These are phyloP conservation scores for Pelobates fuscus DNA, from an alignment of 2,113 vertebrate genomes.

Conservation along the genomic window DNA sequence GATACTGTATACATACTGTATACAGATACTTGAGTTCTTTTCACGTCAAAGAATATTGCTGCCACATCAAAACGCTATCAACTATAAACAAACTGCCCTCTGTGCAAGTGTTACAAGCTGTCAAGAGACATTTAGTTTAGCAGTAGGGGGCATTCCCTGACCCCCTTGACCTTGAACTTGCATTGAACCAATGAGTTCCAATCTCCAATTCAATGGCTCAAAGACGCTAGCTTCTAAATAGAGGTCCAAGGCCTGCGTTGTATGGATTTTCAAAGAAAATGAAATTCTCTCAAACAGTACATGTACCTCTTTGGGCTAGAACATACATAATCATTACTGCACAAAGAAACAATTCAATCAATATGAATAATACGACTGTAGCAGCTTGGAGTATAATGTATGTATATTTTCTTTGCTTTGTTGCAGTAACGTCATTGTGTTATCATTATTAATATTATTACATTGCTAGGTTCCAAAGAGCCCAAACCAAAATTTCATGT, in stretches of 20 bases:
- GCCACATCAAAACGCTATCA: conserved; percentile 1
- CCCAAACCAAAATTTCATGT: too few relatives aligned
- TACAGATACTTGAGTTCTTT: not conserved
- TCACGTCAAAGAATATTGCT: not conserved
- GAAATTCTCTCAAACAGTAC: too few relatives aligned
- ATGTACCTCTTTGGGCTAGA: too few relatives aligned
- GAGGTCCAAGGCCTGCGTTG: not conserved
- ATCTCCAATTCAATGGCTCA: not conserved
- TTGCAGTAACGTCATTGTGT: too few relatives aligned
- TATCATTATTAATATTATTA: too few relatives aligned
- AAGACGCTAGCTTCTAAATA: not conserved
- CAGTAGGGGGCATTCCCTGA: not conserved
- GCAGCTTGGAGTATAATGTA: too few relatives aligned
- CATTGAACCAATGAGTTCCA: not conserved
- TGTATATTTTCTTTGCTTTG: too few relatives aligned
- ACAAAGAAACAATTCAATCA: too few relatives aligned
- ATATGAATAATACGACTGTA: too few relatives aligned
- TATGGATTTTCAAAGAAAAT: not conserved
- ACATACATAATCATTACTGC: too few relatives aligned
- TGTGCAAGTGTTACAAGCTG: conserved; percentile 5
- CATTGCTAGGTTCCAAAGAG: too few relatives aligned
- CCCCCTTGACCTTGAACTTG: not conserved
- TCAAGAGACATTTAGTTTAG: conserved; percentile 9
- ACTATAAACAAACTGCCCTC: not conserved
- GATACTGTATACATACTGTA: too few relatives aligned